Conservation (phyloP, 2,113 vertebrate genomes). For the Henicopernis longicauda region DNA sequence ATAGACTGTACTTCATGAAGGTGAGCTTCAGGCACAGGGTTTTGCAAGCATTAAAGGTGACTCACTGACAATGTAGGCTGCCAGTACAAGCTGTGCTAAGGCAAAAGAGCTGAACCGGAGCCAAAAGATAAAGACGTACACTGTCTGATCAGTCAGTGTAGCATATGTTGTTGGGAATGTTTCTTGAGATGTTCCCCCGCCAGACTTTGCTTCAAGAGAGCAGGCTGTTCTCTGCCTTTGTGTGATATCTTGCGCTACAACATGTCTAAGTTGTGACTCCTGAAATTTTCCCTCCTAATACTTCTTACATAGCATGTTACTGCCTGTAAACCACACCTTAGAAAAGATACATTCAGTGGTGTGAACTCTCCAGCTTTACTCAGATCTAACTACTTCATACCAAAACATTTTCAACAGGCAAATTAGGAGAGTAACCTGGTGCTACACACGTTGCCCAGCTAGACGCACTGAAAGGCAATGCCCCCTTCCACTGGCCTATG, state of each 20-base stretch:
- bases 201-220: background rate
- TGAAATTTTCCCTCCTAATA: background rate
- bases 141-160: background rate
- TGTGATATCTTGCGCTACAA: background rate
- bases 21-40: background rate
- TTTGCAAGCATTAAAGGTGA: background rate
- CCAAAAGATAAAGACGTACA: background rate
- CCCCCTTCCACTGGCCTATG: rapidly evolving
- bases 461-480: background rate
- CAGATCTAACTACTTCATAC: background rate
- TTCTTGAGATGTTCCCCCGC: background rate
- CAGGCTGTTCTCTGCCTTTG: background rate
- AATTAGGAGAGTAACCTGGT: background rate
- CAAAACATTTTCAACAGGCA: background rate
- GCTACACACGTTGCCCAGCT: background rate
- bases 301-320: background rate
- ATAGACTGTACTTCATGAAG: background rate
- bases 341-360: background rate
- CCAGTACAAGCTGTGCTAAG: background rate
- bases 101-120: background rate
- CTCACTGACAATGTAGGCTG: background rate
- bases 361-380: background rate
- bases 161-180: background rate
- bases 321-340: background rate
- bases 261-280: background rate